A percentile compares a stretch with the other conserved stretches of the same genome.
These are phyloP conservation scores for Pygoscelis adeliae DNA, from an alignment of 2,113 vertebrate species.

Conservation along the genomic window DNA sequence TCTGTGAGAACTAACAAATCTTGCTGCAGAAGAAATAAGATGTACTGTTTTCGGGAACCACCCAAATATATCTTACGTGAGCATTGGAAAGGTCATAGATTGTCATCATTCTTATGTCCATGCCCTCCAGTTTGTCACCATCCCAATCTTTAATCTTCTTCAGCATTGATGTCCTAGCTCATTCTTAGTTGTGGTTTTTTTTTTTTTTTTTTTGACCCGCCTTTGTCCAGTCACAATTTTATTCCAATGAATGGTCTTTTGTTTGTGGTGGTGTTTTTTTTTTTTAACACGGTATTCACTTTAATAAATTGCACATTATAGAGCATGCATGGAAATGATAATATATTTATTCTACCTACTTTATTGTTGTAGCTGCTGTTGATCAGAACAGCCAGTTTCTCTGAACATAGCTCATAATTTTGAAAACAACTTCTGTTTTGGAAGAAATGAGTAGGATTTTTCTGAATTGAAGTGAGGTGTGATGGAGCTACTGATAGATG, in stretches of 20 bases:
- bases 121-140: neutral
- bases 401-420: neutral
- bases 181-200: neutral
- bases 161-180: neutral
- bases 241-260: neutral
- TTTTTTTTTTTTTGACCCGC: neutral
- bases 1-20: neutral
- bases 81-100: neutral
- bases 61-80: neutral
- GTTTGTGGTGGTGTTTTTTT: neutral
- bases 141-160: neutral
- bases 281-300: neutral
- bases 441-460: neutral
- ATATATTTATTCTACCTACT: neutral
- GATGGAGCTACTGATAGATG: neutral
- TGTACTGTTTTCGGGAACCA: neutral
- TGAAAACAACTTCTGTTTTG: neutral
- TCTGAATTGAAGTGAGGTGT: conserved; percentile 2
- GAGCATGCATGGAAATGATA: neutral
- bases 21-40: neutral
- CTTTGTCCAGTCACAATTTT: neutral
- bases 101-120: neutral
- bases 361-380: neutral
- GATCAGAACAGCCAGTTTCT: neutral
- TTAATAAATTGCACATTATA: neutral